Percentiles rank a stretch among this genome's conserved stretches.
These are phyloP conservation scores for Agriopis marginaria DNA, from an alignment of 2,888 invertebrate species.

Conservation along the genomic window DNA sequence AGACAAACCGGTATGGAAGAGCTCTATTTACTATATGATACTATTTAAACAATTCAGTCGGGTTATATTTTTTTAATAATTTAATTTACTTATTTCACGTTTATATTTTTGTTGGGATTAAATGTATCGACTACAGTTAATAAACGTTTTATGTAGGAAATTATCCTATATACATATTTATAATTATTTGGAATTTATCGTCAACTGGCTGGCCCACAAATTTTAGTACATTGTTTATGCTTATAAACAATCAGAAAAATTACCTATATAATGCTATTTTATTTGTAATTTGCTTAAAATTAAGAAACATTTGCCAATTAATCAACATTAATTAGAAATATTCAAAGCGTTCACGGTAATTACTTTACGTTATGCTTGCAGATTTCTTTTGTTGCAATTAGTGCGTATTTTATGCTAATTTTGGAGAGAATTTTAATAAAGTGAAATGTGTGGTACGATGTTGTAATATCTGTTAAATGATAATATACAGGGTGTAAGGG, in stretches of 20 bases:
- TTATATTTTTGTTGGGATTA: no score
- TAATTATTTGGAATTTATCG: no score
- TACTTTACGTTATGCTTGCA: slow-evolving; percentile 17
- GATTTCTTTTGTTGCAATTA: slow-evolving; percentile 37
- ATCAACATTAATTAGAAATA: slow-evolving; percentile 24
- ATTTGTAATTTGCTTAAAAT: slow-evolving; percentile 9
- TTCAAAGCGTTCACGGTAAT: slow-evolving; percentile 24
- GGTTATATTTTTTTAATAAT: no score
- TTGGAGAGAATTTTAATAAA: slow-evolving; percentile 25
- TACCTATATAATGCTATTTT: not conserved
- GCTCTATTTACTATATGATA: no score
- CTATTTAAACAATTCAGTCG: no score
- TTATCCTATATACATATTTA: no score
- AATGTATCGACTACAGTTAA: no score
- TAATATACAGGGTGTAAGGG: no score
- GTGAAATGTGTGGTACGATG: slow-evolving; percentile 17
- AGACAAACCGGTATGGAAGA: no score
- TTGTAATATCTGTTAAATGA: not conserved
- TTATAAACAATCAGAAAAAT: not conserved
- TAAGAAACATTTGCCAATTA: slow-evolving; percentile 6
- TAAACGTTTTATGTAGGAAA: no score
- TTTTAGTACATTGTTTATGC: not conserved
- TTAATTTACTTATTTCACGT: no score
- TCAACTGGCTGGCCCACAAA: not conserved
- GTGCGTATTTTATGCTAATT: slow-evolving; percentile 31